Evolutionary conservation across 2,888 invertebrate genomes (phyloP), one percentile per base, ranked within the genome.

Genomic region (Oegoconia quadripuncta): DNA sequence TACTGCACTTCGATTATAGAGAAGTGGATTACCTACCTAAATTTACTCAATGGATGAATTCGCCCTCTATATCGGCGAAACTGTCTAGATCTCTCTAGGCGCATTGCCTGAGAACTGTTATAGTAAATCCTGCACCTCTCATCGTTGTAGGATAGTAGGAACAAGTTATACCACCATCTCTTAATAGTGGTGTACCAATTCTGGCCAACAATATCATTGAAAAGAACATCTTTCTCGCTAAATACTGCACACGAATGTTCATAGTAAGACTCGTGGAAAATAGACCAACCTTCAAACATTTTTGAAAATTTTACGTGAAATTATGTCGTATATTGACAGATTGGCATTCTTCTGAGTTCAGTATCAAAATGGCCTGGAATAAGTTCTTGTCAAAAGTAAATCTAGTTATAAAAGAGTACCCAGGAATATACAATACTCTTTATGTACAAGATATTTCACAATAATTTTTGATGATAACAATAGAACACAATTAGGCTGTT

Each of bases 11-110:
- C n/a, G n/a, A n/a, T n/a, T n/a, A n/a, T n/a, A n/a, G n/a, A n/a
- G n/a, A n/a, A n/a, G n/a, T n/a, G n/a, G n/a, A n/a, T n/a, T n/a
- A 31, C 8, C 6, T 27, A 59, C 63, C 58, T 59, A 46, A 63
- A 65, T 42, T 59, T 59, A 41, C 70, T 70, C 20, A 68, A 37
- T 4, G 72, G 72, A 40, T 71, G 70, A 18, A 72, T 69, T 15
- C 54, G 44, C 7, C 41, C 39, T 3, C 49, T 40, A 31, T 55
- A 49, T 4, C 50, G 41, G 2, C 63, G 54, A 39, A 50, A 69
- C 11, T 72, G 68, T n/a, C 48, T 46, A 2, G 49, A 42, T 12
- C 72, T 54, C 7, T 64, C 65, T 28, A 57, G 52, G 20, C 50
- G 55, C 45, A 68, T 59, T 0, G 64, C 56, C 18, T 68, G 52